phyloP scores from a whole-genome alignment of 1,140 invertebrate species.

The Drosophila sproati region DNA sequence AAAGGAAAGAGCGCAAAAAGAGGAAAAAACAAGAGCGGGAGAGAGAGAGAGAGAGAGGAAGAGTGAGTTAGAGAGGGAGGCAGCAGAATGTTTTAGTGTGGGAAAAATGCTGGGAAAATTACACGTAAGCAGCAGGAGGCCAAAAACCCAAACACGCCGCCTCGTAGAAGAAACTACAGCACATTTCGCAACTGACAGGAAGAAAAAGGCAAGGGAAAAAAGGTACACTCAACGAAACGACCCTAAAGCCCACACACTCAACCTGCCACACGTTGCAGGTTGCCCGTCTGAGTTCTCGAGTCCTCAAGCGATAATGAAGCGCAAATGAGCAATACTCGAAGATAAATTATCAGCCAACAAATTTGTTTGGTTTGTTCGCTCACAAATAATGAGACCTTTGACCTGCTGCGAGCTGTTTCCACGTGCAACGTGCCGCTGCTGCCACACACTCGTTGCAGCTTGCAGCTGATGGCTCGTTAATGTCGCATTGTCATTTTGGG shows the following conservation, averaged over 20 bases:
- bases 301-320: slow-evolving; percentile 60
- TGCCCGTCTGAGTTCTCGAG: slow-evolving; percentile 1
- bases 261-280: slow-evolving; percentile 26
- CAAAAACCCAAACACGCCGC: slow-evolving; percentile 16
- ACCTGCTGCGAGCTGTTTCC: slow-evolving; percentile 50
- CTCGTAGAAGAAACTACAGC: slow-evolving; percentile 13
- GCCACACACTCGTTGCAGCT: slow-evolving; percentile 10
- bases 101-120: slow-evolving; percentile 71
- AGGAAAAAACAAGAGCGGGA: too few relatives aligned
- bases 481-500: slow-evolving; percentile 57
- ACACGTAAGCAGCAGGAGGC: slow-evolving; percentile 75
- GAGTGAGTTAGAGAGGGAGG: not conserved
- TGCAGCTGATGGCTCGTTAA: slow-evolving; percentile 38
- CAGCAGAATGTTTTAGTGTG: slow-evolving; percentile 4
- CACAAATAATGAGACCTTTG: slow-evolving; percentile 4
- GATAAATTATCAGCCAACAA: slow-evolving; percentile 56
- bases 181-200: slow-evolving; percentile 53
- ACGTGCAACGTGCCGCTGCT: slow-evolving; percentile 4
- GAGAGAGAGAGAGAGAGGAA: not conserved
- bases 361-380: slow-evolving; percentile 58
- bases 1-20: not conserved
- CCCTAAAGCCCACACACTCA: slow-evolving; percentile 61
- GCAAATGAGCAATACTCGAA: slow-evolving; percentile 66
- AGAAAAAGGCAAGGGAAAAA: slow-evolving; percentile 31
- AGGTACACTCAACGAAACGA: slow-evolving; percentile 26